Conservation (phyloP, 30 jellyfish, hydroid and myxozoan species). For the Haliclystus octoradiatus region DNA sequence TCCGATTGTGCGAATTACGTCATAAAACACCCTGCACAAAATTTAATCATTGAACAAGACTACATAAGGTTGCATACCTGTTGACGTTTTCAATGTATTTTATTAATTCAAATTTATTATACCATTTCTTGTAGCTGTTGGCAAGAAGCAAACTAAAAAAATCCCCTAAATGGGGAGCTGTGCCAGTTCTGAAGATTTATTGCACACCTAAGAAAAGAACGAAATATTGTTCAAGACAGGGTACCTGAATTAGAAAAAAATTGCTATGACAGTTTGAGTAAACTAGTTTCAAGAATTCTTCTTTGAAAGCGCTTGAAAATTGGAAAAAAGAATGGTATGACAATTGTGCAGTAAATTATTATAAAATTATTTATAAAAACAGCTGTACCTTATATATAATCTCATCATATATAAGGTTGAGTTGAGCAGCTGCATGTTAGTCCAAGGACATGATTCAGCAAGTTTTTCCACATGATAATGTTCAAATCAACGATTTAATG, state of each 20-base stretch:
- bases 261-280: not conserved
- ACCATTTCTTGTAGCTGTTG: conserved; percentile 16
- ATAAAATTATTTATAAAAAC: not conserved
- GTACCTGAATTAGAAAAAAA: not conserved
- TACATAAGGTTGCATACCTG: too few relatives aligned
- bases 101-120: too few relatives aligned
- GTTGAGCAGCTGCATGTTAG: too few relatives aligned
- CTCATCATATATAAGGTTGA: too few relatives aligned
- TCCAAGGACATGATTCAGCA: too few relatives aligned
- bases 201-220: not conserved
- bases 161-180: conserved; percentile 12
- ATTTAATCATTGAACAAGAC: too few relatives aligned
- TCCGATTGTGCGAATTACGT: too few relatives aligned
- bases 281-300: not conserved
- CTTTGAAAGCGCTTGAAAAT: not conserved
- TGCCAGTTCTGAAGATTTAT: conserved; percentile 9
- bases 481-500: not conserved
- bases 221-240: not conserved
- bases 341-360: not conserved
- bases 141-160: conserved; percentile 10
- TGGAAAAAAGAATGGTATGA: too few relatives aligned
- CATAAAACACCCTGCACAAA: too few relatives aligned
- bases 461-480: conserved; percentile 5
- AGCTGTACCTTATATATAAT: too few relatives aligned
- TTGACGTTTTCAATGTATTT: too few relatives aligned